Percentiles rank a stretch among this genome's conserved stretches.
These are phyloP conservation scores for Mactra quadrangularis DNA, from an alignment of 1,140 invertebrate species.

Conservation along the genomic window DNA sequence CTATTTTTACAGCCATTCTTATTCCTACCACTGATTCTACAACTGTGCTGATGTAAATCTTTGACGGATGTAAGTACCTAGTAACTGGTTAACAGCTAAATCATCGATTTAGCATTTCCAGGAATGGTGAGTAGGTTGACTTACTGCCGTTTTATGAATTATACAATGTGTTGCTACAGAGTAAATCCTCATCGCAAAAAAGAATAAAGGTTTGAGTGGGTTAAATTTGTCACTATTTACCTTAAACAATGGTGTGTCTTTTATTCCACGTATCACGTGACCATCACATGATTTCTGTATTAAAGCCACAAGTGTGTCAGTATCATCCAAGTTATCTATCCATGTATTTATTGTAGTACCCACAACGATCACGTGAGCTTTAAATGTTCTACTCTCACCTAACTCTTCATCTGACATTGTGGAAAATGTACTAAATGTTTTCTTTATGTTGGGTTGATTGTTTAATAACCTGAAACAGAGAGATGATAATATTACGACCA, in stretches of 20 bases:
- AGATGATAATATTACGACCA: too few relatives aligned
- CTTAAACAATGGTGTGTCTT: neutral
- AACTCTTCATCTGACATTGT: neutral
- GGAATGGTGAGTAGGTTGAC: too few relatives aligned
- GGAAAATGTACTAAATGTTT: neutral
- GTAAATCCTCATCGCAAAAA: neutral
- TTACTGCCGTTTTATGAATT: neutral
- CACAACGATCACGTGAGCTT: slow-evolving; percentile 2
- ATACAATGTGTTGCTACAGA: neutral
- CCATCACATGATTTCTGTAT: slow-evolving; percentile 9
- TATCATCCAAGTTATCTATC: slow-evolving; percentile 1
- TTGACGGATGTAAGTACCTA: too few relatives aligned
- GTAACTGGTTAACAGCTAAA: too few relatives aligned
- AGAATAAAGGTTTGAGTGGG: neutral
- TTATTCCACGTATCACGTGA: slow-evolving; percentile 13
- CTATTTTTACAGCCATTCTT: too few relatives aligned
- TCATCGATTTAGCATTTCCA: too few relatives aligned
- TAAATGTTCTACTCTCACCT: neutral
- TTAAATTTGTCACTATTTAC: neutral
- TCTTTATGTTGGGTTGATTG: neutral
- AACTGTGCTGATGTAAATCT: too few relatives aligned
- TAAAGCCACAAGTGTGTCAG: neutral
- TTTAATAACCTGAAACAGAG: neutral
- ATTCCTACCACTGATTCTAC: too few relatives aligned
- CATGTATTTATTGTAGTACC: neutral